Base-by-base conservation (phyloP, 2,797 vertebrate genomes). In the Lutjanus campechanus region DNA sequence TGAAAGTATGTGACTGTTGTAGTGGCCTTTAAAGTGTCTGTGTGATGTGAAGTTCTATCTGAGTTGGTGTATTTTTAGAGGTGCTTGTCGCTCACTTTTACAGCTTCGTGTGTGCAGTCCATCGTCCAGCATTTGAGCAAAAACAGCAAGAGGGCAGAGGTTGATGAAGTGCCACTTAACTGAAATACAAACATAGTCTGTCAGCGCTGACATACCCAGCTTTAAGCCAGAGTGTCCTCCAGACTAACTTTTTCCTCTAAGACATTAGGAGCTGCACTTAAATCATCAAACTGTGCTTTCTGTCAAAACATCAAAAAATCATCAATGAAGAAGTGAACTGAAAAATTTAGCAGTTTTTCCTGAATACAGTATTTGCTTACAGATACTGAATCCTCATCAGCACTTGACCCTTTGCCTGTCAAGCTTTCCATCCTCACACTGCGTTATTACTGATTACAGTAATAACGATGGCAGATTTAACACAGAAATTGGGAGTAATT, bases 171-270 rank as follows among this genome's bases (percentile, higher is more conserved):
- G 60, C 66, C 47, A 29, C 67, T 89, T 75, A 47, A 83, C 53
- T 62, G 54, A 83, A 84, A 85, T 74, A 59, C 69, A 53, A 68
- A 59, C 44, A 19, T 82, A 79, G 81, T 90, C 84, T 86, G 63
- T 55, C 41, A 40, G 63, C 1, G n/a, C 17, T 69, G 71, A 69
- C 68, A 67, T 51, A 63, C 44, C 67, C 43, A 43, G 69, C 67
- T 20, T 82, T 85, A 82, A 79, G 71, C 68, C 40, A 1, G 46
- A 41, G 29, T 36, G 29, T 36, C 29, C 29, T 36, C 29, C 29
- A 36, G 3, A 36, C 29, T 36, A 4, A 36, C 4, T 36, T 36
- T 36, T 36, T 36, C 29, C 29, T 36, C 29, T 36, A 36, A 36
- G 29, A 36, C 11, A 47, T 22, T 5, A 40, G 13, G 41, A 64